Evolutionary conservation across 2,797 vertebrate genomes (phyloP).

Genomic region (Epinephelus awoara): DNA sequence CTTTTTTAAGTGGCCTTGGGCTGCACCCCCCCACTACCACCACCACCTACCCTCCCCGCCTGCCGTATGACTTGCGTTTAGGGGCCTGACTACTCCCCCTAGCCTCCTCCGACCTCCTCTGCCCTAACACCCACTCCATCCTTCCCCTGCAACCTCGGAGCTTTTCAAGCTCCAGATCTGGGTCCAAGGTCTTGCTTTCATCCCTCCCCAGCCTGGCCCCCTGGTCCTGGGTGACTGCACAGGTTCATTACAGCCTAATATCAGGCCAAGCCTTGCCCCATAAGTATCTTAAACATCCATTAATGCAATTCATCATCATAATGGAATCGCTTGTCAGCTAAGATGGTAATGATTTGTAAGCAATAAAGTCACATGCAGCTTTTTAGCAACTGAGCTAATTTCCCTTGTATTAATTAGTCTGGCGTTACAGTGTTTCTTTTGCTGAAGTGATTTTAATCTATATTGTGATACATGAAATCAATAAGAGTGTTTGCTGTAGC

Average conservation of each 20-base stretch:
- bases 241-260: constrained; percentile 46
- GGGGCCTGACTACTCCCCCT: neutral
- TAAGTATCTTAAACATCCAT: constrained; percentile 59
- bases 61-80: neutral
- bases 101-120: constrained; percentile 1
- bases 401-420: constrained; percentile 61
- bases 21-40: neutral
- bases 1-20: constrained; percentile 34
- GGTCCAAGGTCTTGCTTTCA: constrained; percentile 4
- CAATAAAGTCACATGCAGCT: constrained; percentile 52
- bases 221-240: constrained; percentile 39
- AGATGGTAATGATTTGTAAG: constrained; percentile 70
- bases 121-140: neutral
- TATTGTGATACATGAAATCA: constrained; percentile 57
- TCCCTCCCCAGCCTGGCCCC: neutral
- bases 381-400: constrained; percentile 61
- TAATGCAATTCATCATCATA: constrained; percentile 69
- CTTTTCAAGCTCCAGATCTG: neutral
- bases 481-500: constrained; percentile 34
- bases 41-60: neutral
- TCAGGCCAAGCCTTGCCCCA: constrained; percentile 13
- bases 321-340: constrained; percentile 60
- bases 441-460: constrained; percentile 54
- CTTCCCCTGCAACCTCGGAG: neutral
- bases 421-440: constrained; percentile 40